Evolutionary conservation across 1,140 invertebrate species (phyloP).

Genomic region (Sipha flava): DNA sequence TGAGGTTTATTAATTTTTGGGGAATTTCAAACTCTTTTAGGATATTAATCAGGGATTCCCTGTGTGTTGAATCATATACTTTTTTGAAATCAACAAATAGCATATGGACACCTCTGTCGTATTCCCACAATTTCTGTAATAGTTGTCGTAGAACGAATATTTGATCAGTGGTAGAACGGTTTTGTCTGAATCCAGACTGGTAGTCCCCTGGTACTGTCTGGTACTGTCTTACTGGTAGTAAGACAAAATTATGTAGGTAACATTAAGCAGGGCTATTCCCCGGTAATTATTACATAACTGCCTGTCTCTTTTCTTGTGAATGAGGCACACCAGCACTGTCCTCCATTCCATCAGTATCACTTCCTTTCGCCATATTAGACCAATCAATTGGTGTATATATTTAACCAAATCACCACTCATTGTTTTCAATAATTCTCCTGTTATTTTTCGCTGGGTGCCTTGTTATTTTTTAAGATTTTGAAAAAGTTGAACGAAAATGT

Average conservation of each 20-base stretch:
- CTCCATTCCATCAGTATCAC: background rate
- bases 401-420: background rate
- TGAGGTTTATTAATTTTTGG: background rate
- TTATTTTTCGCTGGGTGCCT: background rate
- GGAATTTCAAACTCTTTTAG: background rate
- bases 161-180: background rate
- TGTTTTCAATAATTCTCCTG: background rate
- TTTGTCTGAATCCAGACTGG: constrained; percentile 3
- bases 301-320: background rate
- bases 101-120: background rate
- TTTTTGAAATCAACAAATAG: too few relatives aligned
- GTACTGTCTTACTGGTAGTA: too few relatives aligned
- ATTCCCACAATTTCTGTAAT: background rate
- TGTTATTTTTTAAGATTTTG: background rate
- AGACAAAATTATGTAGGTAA: too few relatives aligned
- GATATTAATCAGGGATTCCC: background rate
- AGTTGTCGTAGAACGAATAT: background rate
- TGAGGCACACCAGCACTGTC: background rate
- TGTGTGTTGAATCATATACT: background rate
- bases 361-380: background rate
- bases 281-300: background rate
- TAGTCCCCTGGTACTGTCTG: background rate
- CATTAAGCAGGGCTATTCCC: background rate
- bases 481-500: too few relatives aligned
- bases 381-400: background rate